Base-by-base conservation (phyloP, 2,797 vertebrate species). In the Chlorospingus flavigularis region DNA sequence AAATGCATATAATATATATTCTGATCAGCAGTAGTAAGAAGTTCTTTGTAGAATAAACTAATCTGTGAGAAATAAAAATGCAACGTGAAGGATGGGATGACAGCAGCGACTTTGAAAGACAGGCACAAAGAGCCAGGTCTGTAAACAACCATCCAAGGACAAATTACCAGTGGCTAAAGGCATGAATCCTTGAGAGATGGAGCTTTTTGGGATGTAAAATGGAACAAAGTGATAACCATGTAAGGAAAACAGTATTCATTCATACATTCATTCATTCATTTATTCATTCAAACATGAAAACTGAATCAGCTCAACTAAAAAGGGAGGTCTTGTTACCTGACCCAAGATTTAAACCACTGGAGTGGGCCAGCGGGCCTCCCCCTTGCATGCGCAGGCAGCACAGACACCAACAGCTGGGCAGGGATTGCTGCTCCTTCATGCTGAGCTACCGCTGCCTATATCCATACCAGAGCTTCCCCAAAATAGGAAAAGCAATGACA, bases 361-460 rank as follows among this genome's bases (percentile, higher is more conserved):
- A 45, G 6, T 35, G 23, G 23, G 42, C 6, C 24, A 51, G 19
- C 39, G 13, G 30, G 19, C 2, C 12, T 71, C 11, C 16, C 15
- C 5, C 9, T 66, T 31, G 37, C 5, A 39, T 0, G 0, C 6
- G 17, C n/a, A n/a, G 26, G 50, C 37, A 73, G 5, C 37, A 55
- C 4, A 30, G 45, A 13, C 17, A 90, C 28, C 3, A 2, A 37
- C 1, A 3, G 20, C 39, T 61, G 23, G 28, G 10, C 14, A 48
- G 7, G 17, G 25, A n/a, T 9, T 65, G 37, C 15, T 6, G 40
- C 31, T 66, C 17, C 17, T 48, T 30, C 20, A 9, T 0, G 0
- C 39, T 48, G 47, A 81, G 17, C 17, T 57, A 21, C 42, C 40
- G 48, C 17, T 28, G 30, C 28, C 12, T 43, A 6, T 31, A 23